These are phyloP conservation scores for Lasiommata megera DNA, from an alignment of 2,888 invertebrate genomes.

Conservation along the genomic window DNA sequence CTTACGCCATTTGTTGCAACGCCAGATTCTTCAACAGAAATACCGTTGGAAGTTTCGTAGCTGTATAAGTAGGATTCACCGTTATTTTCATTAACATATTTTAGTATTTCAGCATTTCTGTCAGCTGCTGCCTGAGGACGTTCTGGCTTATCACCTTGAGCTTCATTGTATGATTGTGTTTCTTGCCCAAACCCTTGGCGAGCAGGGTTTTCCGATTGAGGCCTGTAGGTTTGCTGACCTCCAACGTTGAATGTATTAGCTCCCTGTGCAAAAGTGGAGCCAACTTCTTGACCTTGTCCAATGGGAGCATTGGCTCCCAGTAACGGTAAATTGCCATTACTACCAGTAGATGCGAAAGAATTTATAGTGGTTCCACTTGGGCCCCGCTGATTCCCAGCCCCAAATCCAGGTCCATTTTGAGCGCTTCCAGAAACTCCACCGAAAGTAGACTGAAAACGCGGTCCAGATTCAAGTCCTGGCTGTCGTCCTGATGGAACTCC, in stretches of 20 bases:
- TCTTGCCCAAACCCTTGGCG: conserved; percentile 11
- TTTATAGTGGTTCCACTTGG: neutral
- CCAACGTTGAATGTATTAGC: neutral
- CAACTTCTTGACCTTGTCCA: conserved; percentile 30
- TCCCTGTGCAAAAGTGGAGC: neutral
- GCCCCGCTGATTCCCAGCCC: neutral
- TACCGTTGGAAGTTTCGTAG: conserved; percentile 73
- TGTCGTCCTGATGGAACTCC: conserved; percentile 19
- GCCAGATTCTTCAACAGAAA: conserved; percentile 70
- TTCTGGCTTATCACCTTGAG: conserved; percentile 43
- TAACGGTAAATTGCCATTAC: conserved; percentile 13
- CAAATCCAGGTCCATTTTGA: conserved; percentile 5
- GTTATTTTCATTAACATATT: conserved; percentile 64
- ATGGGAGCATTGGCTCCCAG: conserved; percentile 16
- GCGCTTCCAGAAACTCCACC: conserved; percentile 4
- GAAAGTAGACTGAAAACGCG: neutral
- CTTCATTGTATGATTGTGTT: conserved; percentile 10
- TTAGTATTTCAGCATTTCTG: conserved; percentile 61
- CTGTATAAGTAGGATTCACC: conserved; percentile 65
- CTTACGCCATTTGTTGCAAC: conserved; percentile 68
- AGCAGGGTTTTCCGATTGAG: conserved; percentile 1
- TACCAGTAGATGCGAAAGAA: conserved; percentile 17
- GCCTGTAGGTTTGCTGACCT: neutral
- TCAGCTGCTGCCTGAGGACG: conserved; percentile 63
- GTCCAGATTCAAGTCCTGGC: conserved; percentile 13